Conservation (phyloP, 2,113 vertebrate genomes). For the Onychorhynchus coronatus region DNA sequence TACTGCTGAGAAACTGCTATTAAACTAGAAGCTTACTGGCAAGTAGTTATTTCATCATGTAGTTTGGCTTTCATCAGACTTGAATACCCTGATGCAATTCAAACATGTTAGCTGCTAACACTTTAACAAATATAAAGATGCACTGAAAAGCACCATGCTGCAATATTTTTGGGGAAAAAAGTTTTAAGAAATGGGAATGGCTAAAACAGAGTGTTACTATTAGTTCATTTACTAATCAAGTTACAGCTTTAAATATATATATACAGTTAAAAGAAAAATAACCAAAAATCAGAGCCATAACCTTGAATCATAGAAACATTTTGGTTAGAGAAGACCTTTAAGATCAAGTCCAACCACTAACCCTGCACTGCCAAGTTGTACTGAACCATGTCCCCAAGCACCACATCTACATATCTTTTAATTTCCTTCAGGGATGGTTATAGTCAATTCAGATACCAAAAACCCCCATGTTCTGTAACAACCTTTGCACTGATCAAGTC, state of each 20-base stretch:
- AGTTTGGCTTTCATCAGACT: not conserved
- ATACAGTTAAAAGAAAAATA: not conserved
- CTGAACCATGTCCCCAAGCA: not conserved
- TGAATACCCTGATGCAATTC: not conserved
- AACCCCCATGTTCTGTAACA: not conserved
- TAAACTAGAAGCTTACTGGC: not conserved
- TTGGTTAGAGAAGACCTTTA: not conserved
- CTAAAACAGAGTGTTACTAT: not conserved
- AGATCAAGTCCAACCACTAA: not conserved
- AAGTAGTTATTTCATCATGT: not conserved
- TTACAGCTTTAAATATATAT: not conserved
- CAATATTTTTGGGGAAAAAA: not conserved
- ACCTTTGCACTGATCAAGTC: not conserved
- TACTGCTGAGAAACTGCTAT: not conserved
- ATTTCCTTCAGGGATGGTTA: not conserved
- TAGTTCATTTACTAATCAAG: not conserved
- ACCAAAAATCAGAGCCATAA: not conserved
- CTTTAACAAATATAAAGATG: not conserved
- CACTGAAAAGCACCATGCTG: not conserved
- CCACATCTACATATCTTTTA: not conserved
- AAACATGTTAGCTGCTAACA: fast-evolving
- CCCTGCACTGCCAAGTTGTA: not conserved
- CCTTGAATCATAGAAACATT: not conserved
- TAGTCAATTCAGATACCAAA: not conserved
- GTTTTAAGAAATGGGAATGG: not conserved